Conservation (phyloP, 2,797 vertebrate genomes). For the Gastrophryne carolinensis region DNA sequence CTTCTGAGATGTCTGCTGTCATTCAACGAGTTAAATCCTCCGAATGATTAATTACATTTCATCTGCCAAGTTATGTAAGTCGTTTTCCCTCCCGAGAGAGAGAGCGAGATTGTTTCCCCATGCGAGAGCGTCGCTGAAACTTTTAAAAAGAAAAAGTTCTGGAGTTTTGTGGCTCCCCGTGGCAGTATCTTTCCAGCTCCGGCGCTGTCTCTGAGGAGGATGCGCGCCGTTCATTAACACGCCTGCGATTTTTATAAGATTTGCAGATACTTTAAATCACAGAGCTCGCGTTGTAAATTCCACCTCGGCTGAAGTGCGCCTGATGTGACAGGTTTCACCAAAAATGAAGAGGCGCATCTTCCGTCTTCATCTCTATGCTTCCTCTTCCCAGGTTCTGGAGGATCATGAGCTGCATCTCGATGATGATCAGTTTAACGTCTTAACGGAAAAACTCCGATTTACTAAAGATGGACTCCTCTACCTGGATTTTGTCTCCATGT, state of each 20-base stretch:
- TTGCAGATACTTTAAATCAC: conserved; percentile 13
- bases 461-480: conserved; percentile 57
- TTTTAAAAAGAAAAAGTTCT: conserved; percentile 42
- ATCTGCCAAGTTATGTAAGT: conserved; percentile 28
- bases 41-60: conserved; percentile 38
- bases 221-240: not conserved
- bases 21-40: conserved; percentile 12
- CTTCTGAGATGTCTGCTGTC: conserved; percentile 21
- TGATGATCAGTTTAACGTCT: conserved; percentile 56
- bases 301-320: not conserved
- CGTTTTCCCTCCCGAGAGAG: conserved; percentile 31
- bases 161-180: conserved; percentile 26
- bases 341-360: conserved; percentile 6
- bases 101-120: conserved; percentile 11
- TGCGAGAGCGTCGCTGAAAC: not conserved
- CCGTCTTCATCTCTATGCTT: not conserved
- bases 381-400: conserved; percentile 58
- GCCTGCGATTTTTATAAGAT: not conserved
- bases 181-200: conserved; percentile 14
- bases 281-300: not conserved
- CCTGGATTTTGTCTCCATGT: conserved; percentile 58
- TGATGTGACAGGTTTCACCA: not conserved
- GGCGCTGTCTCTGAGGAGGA: not conserved
- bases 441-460: conserved; percentile 57
- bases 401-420: conserved; percentile 61